Conservation (phyloP, 2,113 vertebrate genomes). For the Bubo blakistoni region DNA sequence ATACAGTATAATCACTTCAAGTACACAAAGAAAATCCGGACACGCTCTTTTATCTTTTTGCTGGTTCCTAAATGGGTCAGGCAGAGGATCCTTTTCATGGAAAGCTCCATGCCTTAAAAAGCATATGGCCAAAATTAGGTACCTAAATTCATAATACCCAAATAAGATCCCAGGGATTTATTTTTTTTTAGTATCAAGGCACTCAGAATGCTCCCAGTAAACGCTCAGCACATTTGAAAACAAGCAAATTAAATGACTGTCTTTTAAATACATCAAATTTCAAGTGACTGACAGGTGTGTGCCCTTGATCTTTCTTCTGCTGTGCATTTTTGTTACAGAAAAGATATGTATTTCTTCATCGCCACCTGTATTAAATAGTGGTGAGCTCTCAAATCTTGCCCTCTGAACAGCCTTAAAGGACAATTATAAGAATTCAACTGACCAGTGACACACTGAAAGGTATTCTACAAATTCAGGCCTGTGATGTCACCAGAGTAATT, state of each 20-base stretch:
- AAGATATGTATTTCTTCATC: not conserved
- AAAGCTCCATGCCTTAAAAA: not conserved
- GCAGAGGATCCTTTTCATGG: not conserved
- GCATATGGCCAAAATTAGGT: not conserved
- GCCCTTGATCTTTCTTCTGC: not conserved
- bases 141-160: not conserved
- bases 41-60: not conserved
- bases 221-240: not conserved
- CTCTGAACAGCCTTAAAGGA: not conserved
- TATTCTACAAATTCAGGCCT: not conserved
- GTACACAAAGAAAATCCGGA: not conserved
- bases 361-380: not conserved
- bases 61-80: conserved; percentile 22
- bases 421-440: not conserved
- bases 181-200: not conserved
- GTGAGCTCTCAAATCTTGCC: not conserved
- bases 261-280: not conserved
- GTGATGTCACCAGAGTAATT: not conserved
- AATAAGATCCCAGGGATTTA: not conserved
- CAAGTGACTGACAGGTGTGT: not conserved
- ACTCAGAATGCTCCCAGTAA: not conserved
- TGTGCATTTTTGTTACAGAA: not conserved
- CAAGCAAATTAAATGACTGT: not conserved
- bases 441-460: not conserved
- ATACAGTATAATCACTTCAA: not conserved